phyloP scores from a whole-genome alignment of 2,113 vertebrate species.

The Eira barbara region DNA sequence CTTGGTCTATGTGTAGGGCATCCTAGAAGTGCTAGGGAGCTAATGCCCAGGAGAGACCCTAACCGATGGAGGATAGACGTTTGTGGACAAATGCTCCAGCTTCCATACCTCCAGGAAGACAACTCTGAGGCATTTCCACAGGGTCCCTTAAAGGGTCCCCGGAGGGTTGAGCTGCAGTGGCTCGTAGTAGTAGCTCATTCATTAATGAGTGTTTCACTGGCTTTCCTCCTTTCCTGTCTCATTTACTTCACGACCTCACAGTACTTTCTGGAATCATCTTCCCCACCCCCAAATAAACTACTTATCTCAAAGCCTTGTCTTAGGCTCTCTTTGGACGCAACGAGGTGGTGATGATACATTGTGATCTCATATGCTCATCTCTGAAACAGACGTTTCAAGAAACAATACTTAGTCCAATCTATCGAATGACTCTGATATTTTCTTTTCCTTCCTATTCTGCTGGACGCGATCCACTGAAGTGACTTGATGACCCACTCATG shows the following conservation, averaged over 20 bases:
- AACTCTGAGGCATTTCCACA: not conserved
- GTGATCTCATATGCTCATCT: not conserved
- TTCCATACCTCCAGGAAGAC: not conserved
- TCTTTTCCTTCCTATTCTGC: not conserved
- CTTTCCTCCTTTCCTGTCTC: not conserved
- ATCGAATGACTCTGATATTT: not conserved
- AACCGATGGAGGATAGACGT: rapidly evolving
- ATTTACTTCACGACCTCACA: not conserved
- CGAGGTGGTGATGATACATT: not conserved
- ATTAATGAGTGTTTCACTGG: not conserved
- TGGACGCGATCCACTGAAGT: rapidly evolving
- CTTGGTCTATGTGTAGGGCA: not conserved
- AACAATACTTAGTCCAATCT: not conserved
- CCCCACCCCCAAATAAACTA: not conserved
- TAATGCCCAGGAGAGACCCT: not conserved
- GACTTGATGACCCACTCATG: not conserved
- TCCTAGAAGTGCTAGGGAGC: not conserved
- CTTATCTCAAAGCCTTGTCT: not conserved
- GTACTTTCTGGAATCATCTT: not conserved
- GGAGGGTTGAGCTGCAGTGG: not conserved
- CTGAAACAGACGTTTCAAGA: not conserved
- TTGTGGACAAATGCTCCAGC: not conserved
- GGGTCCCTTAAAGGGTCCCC: not conserved
- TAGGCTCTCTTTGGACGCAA: not conserved
- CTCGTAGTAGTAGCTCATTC: too few relatives aligned